A percentile compares a stretch with the other conserved stretches of the same genome.
These are phyloP conservation scores for Vollenhovia emeryi DNA, from an alignment of 1,140 invertebrate species.

Conservation along the genomic window DNA sequence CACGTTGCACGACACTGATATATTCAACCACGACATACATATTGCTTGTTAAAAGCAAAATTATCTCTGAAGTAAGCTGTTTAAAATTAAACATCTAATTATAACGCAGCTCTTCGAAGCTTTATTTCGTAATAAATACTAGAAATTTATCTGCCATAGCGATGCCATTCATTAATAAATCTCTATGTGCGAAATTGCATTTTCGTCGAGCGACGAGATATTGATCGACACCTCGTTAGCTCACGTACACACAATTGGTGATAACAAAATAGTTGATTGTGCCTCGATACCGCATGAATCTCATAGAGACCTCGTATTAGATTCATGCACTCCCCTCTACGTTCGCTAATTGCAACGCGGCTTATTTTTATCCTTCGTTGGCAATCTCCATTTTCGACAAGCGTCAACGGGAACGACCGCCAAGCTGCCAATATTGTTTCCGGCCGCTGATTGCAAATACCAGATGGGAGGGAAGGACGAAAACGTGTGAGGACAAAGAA, in stretches of 20 bases:
- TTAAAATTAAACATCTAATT: conserved; percentile 26
- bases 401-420: not conserved
- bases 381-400: conserved; percentile 30
- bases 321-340: not conserved
- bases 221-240: conserved; percentile 32
- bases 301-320: not conserved
- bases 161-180: conserved; percentile 28
- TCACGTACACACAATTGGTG: not conserved
- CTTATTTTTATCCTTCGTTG: conserved; percentile 54
- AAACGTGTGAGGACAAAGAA: not conserved
- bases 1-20: not conserved
- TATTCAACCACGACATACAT: not conserved
- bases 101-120: not conserved
- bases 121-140: not conserved
- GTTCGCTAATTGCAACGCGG: conserved; percentile 53
- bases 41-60: not conserved
- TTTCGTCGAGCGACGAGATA: conserved; percentile 18
- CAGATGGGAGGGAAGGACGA: conserved; percentile 23
- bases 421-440: conserved; percentile 75
- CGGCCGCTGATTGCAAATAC: conserved; percentile 76
- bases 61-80: not conserved
- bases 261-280: not conserved
- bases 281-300: not conserved
- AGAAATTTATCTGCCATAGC: not conserved
- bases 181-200: conserved; percentile 19